phyloP scores from a whole-genome alignment of 2,888 invertebrate species.

The Pristionchus fissidentatus region DNA sequence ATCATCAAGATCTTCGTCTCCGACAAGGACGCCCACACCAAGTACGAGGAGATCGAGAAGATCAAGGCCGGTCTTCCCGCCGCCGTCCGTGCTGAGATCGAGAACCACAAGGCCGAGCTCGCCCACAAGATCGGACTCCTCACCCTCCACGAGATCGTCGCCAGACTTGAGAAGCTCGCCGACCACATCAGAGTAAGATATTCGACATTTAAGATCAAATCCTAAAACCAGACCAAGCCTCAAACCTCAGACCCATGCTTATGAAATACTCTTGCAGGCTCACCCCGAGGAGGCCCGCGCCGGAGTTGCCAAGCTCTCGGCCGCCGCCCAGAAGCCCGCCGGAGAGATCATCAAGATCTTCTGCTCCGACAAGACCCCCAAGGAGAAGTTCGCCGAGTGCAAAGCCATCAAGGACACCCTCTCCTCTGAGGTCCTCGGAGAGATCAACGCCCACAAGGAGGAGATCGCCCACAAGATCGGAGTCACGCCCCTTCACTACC shows the following conservation, averaged over 20 bases:
- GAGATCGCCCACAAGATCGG: background rate
- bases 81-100: background rate
- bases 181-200: conserved; percentile 16
- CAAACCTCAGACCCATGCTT: background rate
- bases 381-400: background rate
- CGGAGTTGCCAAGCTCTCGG: conserved; percentile 26
- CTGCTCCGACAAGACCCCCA: conserved; percentile 20
- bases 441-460: conserved; percentile 30
- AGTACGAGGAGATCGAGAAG: background rate
- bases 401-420: background rate
- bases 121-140: conserved; percentile 34
- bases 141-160: conserved; percentile 22
- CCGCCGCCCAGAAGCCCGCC: conserved; percentile 12
- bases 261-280: background rate
- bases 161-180: conserved; percentile 23
- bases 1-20: background rate
- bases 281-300: conserved; percentile 24
- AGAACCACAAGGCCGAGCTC: conserved; percentile 32
- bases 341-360: conserved; percentile 38
- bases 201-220: background rate
- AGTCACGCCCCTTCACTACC: background rate
- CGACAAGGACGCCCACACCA: background rate
- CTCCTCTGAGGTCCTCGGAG: conserved; percentile 4
- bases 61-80: background rate
- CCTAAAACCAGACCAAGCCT: background rate